These are phyloP conservation scores for Dipodomys spectabilis DNA, from an alignment of 2,113 vertebrate species.

Conservation along the genomic window DNA sequence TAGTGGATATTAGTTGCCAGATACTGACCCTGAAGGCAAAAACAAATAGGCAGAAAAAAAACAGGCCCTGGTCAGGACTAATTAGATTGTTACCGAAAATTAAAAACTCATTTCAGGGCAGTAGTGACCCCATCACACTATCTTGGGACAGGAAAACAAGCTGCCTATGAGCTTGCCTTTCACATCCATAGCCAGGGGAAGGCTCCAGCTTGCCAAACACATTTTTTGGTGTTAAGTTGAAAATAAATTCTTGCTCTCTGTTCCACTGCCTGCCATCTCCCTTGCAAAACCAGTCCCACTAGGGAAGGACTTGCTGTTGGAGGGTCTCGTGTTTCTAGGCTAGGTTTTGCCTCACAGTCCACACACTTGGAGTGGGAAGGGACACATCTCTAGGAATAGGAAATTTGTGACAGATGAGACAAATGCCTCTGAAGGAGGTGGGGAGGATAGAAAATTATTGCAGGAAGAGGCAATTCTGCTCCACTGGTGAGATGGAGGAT, in stretches of 20 bases:
- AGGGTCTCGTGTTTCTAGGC: neutral
- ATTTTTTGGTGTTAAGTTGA: neutral
- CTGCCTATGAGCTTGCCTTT: neutral
- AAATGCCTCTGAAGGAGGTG: neutral
- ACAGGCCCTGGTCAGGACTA: constrained; percentile 4
- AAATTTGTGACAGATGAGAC: neutral
- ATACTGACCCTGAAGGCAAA: constrained; percentile 57
- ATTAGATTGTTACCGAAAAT: constrained; percentile 57
- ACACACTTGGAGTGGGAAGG: neutral
- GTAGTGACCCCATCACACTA: neutral
- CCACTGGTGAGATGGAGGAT: neutral
- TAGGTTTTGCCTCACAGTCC: neutral
- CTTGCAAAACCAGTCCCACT: neutral
- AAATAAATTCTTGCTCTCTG: constrained; percentile 7
- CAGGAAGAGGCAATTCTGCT: neutral
- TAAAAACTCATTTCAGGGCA: constrained; percentile 37
- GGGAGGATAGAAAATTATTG: neutral
- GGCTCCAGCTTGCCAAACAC: neutral
- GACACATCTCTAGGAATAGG: neutral
- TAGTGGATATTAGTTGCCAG: constrained; percentile 13
- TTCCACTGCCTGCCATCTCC: neutral
- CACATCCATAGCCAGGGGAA: neutral
- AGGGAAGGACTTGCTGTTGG: neutral
- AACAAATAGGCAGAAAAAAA: constrained; percentile 42
- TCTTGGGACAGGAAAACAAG: neutral